Evolutionary conservation across 2,113 vertebrate genomes (phyloP).

Genomic region (Prolemur simus): DNA sequence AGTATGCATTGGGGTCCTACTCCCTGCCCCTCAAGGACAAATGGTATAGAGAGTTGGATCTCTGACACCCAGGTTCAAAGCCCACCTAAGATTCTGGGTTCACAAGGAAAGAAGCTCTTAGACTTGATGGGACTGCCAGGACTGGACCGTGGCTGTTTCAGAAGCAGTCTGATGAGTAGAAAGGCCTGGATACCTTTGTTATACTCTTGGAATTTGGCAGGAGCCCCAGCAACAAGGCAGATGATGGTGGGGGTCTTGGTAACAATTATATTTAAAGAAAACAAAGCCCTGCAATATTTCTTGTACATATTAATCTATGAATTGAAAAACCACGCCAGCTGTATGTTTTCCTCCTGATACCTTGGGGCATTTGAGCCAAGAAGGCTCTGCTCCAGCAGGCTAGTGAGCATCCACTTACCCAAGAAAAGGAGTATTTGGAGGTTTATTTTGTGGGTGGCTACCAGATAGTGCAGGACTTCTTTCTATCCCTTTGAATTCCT

Average conservation of each 20-base stretch:
- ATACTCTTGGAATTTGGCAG: background rate
- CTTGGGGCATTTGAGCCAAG: background rate
- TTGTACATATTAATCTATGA: background rate
- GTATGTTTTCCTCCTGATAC: background rate
- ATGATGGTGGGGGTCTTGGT: background rate
- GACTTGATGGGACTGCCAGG: background rate
- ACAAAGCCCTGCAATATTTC: background rate
- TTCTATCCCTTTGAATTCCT: background rate
- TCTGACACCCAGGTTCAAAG: background rate
- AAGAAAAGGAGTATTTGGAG: background rate
- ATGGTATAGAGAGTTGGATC: background rate
- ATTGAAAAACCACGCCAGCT: background rate
- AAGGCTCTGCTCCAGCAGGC: background rate
- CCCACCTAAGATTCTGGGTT: background rate
- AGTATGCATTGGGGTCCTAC: background rate
- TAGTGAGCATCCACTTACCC: background rate
- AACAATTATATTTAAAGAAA: too few species aligned
- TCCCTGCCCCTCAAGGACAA: background rate
- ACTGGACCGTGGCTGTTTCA: background rate
- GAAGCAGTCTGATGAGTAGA: background rate
- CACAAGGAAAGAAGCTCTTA: background rate
- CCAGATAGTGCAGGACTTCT: background rate
- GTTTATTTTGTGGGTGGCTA: background rate
- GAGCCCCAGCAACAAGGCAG: background rate
- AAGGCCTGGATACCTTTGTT: background rate